phyloP scores from a whole-genome alignment of 2,113 vertebrate species.

The Neolamprologus variostigma region DNA sequence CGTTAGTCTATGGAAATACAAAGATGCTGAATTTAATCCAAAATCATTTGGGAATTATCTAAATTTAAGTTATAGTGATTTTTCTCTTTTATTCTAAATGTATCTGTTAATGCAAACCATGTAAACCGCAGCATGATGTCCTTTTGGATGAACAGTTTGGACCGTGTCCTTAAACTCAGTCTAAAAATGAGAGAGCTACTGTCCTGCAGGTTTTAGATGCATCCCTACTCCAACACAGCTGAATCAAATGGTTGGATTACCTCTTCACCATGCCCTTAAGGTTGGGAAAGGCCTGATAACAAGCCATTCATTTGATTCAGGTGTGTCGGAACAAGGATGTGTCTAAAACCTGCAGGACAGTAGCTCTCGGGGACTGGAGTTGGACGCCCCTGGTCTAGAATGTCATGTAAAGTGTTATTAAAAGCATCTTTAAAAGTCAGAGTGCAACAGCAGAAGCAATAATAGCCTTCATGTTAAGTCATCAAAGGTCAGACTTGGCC shows the following conservation, averaged over 20 bases:
- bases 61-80: background rate
- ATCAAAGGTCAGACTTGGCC: background rate
- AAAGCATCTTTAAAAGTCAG: background rate
- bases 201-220: background rate
- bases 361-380: rapidly evolving
- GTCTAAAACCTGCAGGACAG: background rate
- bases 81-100: background rate
- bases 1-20: background rate
- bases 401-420: background rate
- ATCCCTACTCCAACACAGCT: background rate
- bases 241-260: background rate
- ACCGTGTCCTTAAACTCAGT: background rate
- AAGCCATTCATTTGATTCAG: background rate
- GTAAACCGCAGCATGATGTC: background rate
- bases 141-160: background rate
- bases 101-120: background rate
- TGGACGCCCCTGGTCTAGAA: rapidly evolving
- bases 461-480: background rate
- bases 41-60: background rate
- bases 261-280: rapidly evolving
- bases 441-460: background rate
- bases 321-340: background rate
- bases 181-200: background rate
- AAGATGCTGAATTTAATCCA: background rate
- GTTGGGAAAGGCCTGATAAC: background rate